phyloP scores from a whole-genome alignment of 2,797 vertebrate genomes.

The Gambusia yucatana region DNA sequence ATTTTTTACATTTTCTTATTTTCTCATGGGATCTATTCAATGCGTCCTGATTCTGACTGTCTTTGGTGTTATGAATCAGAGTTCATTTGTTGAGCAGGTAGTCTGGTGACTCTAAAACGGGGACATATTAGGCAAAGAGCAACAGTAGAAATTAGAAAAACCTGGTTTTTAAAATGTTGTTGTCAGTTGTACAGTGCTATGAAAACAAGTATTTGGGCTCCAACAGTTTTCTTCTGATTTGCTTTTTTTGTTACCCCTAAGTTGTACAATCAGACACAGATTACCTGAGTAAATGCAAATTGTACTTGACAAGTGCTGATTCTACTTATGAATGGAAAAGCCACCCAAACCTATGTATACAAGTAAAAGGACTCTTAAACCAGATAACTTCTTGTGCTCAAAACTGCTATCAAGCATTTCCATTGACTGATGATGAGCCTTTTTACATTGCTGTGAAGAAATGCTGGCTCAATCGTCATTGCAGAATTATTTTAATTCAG shows the following conservation, averaged over 20 bases:
- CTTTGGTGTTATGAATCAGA: slow-evolving; percentile 37
- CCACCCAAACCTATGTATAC: neutral
- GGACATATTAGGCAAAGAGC: slow-evolving; percentile 20
- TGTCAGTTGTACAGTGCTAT: neutral
- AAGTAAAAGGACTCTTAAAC: neutral
- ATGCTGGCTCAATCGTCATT: too few relatives aligned
- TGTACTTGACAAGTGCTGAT: neutral
- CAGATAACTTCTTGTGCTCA: neutral
- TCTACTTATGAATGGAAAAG: neutral
- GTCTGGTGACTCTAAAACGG: slow-evolving; percentile 46
- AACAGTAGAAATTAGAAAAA: slow-evolving; percentile 8
- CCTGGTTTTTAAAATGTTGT: slow-evolving; percentile 3
- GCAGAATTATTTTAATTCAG: too few relatives aligned
- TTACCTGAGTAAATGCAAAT: neutral
- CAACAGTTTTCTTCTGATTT: neutral
- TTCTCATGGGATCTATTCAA: slow-evolving; percentile 41
- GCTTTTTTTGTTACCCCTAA: neutral
- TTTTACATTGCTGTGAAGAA: too few relatives aligned
- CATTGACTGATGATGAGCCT: too few relatives aligned
- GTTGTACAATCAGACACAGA: neutral
- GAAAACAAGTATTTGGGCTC: neutral
- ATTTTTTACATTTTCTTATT: slow-evolving; percentile 37
- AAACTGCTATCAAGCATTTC: too few relatives aligned
- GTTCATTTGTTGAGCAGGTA: slow-evolving; percentile 21
- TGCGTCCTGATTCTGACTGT: slow-evolving; percentile 53